Evolutionary conservation across 2,888 invertebrate genomes (phyloP).

Genomic region (Orthosia incerta): DNA sequence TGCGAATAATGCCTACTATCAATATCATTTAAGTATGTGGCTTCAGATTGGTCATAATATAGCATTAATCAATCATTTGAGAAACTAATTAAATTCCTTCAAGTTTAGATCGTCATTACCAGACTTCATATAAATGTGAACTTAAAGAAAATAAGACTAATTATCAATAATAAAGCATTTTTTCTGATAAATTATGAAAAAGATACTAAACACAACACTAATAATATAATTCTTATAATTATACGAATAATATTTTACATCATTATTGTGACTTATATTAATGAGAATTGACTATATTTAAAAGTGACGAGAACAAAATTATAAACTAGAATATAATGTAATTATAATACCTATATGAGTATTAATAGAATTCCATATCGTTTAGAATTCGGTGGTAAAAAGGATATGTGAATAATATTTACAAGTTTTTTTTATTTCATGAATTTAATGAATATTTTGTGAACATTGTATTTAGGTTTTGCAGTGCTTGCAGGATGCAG

Average conservation of each 20-base stretch:
- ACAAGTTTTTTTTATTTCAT: constrained; percentile 46
- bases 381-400: constrained; percentile 85
- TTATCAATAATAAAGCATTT: constrained; percentile 56
- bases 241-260: constrained; percentile 61
- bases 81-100: constrained; percentile 13
- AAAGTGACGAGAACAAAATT: constrained; percentile 85
- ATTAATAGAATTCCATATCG: constrained; percentile 77
- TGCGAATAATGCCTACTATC: background rate
- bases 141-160: constrained; percentile 37
- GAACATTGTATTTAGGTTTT: constrained; percentile 7
- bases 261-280: constrained; percentile 74
- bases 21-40: background rate
- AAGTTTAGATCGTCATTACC: background rate
- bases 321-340: constrained; percentile 58
- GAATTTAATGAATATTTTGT: constrained; percentile 23
- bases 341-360: constrained; percentile 77
- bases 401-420: constrained; percentile 77
- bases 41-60: background rate
- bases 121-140: constrained; percentile 15
- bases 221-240: constrained; percentile 63
- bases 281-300: constrained; percentile 84
- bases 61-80: background rate
- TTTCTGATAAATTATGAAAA: constrained; percentile 58
- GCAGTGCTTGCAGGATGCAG: constrained; percentile 1
- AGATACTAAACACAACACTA: constrained; percentile 60